Base-by-base conservation (phyloP, 2,113 vertebrate genomes). In the Lepisosteus oculatus region DNA sequence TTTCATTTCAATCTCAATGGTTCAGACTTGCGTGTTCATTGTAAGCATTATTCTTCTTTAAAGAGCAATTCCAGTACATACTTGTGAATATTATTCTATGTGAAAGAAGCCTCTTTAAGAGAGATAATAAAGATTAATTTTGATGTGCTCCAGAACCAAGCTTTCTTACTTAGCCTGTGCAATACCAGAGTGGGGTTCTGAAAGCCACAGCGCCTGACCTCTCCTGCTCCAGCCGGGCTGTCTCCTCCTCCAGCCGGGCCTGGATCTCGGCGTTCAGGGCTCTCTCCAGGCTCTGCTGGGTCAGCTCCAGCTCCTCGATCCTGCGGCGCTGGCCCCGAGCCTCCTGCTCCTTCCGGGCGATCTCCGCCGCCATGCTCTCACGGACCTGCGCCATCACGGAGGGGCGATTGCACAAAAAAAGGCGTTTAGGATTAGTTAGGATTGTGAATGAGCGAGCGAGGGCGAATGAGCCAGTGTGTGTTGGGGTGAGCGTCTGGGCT, bases 211-310 rank as follows among this genome's bases (percentile, higher is more conserved):
- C 5, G 9, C 5, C 47, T 51, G 47, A 92, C 92, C 84, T 85
- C 73, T 92, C 81, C 62, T 92, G 85, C 45, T 90, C 88, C 68
- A 78, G 81, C 6, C 87, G 80, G 54, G 69, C 84, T 17, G 73
- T 66, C 80, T 93, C 91, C 79, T 93, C 90, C 80, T 91, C 87
- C 73, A 82, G 72, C 3, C 84, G 85, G 3, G 90, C 88, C 78
- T 89, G 88, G 44, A 91, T 92, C 85, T 93, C 86, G 63, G 85
- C 73, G 59, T 86, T 80, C 9, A 93, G 88, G 0, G 88, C 89
- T 3, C 77, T 82, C 71, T 92, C 89, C 59, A 93, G 82, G 59
- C 86, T 82, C 76, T 43, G 55, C 76, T 93, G 91, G 0, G 87
- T 92, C 72, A 84, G 68, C 79, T 93, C 91, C 79, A 93, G 61